Percentiles rank a stretch among this genome's conserved stretches.
These are phyloP conservation scores for Tragopan temminckii DNA, from an alignment of 2,797 vertebrate genomes.

Conservation along the genomic window DNA sequence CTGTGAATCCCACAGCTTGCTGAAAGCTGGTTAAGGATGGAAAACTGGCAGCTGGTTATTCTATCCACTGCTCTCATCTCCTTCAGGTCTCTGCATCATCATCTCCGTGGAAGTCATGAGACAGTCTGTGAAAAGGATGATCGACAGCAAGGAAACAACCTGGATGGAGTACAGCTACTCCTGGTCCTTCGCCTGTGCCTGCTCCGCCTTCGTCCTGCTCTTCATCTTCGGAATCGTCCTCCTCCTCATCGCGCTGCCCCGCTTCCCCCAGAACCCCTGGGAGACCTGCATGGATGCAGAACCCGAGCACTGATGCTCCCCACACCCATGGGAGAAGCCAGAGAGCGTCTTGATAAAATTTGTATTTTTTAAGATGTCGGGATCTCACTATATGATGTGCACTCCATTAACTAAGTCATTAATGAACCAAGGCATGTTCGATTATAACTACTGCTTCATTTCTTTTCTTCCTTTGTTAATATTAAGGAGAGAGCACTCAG, in stretches of 20 bases:
- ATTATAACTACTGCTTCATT: not conserved
- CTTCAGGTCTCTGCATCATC: constrained; percentile 92
- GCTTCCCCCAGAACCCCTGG: constrained; percentile 97
- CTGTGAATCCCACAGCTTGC: not conserved
- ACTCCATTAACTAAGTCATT: not conserved
- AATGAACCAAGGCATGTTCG: not conserved
- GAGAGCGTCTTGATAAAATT: not conserved
- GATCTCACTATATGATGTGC: not conserved
- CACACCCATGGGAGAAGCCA: not conserved
- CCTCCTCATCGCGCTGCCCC: constrained; percentile 93
- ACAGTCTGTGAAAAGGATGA: constrained; percentile 96
- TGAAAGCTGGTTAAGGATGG: not conserved
- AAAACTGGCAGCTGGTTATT: not conserved
- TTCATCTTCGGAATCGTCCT: constrained; percentile 90
- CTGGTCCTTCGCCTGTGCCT: constrained; percentile 96
- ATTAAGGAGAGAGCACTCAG: not conserved
- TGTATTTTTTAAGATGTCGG: not conserved
- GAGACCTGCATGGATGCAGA: constrained; percentile 98
- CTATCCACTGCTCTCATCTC: constrained; percentile 16
- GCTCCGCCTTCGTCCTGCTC: constrained; percentile 89
- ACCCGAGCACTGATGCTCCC: constrained; percentile 82
- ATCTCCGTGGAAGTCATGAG: constrained; percentile 97
- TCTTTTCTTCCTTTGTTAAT: too few species aligned
- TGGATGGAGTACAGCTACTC: constrained; percentile 93
- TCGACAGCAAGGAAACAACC: constrained; percentile 92